Conservation (phyloP, 2,797 vertebrate species). For the Lutra lutra region DNA sequence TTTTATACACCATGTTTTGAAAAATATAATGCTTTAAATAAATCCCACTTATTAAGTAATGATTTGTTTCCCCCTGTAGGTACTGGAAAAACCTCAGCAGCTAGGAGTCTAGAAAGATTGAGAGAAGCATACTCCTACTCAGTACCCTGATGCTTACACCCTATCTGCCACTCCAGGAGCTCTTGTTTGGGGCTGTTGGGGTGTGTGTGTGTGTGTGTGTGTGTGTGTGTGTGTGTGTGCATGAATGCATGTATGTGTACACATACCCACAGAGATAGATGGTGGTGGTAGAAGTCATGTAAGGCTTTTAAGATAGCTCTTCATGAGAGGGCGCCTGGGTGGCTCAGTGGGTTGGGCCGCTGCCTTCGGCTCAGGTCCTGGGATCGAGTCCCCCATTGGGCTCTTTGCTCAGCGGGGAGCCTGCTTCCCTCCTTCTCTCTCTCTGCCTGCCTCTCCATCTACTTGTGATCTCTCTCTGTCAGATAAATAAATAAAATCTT, state of each 20-base stretch:
- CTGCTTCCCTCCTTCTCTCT: no score
- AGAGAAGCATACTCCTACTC: neutral
- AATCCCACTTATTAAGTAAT: conserved; percentile 4
- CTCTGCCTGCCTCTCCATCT: no score
- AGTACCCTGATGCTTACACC: neutral
- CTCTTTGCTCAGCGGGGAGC: no score
- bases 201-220: neutral
- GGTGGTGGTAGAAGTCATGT: neutral
- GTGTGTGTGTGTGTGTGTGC: neutral
- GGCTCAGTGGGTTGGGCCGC: no score
- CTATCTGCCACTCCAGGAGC: neutral
- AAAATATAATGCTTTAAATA: conserved; percentile 5
- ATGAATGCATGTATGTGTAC: neutral
- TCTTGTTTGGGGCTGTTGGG: neutral
- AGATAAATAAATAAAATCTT: no score
- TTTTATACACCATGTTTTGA: neutral
- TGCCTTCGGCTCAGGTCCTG: no score
- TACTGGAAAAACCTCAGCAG: neutral
- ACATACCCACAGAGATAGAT: neutral
- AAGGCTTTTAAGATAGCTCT: neutral
- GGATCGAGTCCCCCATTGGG: no score
- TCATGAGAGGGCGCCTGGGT: neutral
- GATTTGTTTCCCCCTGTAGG: neutral
- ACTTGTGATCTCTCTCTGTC: no score
- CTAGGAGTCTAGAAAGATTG: neutral